phyloP scores from a whole-genome alignment of 64 coral and sea anemone species.

The Actinia tenebrosa region DNA sequence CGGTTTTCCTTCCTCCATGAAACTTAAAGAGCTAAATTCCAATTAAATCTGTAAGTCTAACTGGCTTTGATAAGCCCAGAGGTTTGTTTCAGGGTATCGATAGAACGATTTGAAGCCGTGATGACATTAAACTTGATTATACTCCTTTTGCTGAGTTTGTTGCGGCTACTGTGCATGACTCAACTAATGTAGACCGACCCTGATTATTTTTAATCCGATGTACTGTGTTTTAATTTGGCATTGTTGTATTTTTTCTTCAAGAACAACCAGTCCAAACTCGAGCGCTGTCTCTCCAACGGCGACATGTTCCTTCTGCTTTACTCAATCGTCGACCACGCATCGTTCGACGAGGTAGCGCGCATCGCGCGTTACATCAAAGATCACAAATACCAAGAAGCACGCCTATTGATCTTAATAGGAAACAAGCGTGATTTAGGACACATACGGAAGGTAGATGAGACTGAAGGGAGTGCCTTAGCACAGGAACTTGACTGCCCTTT shows the following conservation, averaged over 20 bases:
- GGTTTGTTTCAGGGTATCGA: too few species aligned
- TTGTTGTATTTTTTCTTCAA: slow-evolving; percentile 21
- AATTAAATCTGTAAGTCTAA: too few species aligned
- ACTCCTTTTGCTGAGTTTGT: too few species aligned
- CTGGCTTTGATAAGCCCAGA: too few species aligned
- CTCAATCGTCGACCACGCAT: slow-evolving; percentile 64
- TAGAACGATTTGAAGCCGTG: too few species aligned
- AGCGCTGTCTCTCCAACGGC: slow-evolving; percentile 42
- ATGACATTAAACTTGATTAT: too few species aligned
- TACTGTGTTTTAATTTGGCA: neutral
- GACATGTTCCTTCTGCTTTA: slow-evolving; percentile 83
- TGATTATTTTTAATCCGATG: too few species aligned
- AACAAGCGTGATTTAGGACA: slow-evolving; percentile 82
- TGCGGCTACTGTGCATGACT: too few species aligned
- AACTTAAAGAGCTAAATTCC: too few species aligned
- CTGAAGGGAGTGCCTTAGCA: slow-evolving; percentile 74
- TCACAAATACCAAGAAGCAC: slow-evolving; percentile 50
- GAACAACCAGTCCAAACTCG: slow-evolving; percentile 48
- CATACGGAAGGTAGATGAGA: slow-evolving; percentile 71
- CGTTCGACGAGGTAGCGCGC: slow-evolving; percentile 67
- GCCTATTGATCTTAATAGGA: slow-evolving; percentile 58
- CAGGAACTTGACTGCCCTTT: slow-evolving; percentile 78
- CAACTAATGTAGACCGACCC: too few species aligned
- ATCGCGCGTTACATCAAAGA: slow-evolving; percentile 67
- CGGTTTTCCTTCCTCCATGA: too few species aligned